These are phyloP conservation scores for Anguilla megastoma DNA, from an alignment of 2,797 vertebrate species.

Conservation along the genomic window DNA sequence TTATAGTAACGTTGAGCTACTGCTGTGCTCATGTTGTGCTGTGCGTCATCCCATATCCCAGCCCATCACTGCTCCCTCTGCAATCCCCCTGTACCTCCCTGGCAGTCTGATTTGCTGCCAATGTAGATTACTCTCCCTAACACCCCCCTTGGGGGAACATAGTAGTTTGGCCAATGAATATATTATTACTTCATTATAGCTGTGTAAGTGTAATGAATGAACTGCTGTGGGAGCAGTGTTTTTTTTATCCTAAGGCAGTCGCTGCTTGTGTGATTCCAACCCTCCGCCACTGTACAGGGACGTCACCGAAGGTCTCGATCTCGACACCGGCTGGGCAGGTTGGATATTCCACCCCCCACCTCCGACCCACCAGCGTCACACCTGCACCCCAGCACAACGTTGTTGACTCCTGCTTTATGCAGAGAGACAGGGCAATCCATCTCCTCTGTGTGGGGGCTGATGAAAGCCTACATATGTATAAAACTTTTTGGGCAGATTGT, in stretches of 20 bases:
- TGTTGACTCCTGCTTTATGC: slow-evolving; percentile 54
- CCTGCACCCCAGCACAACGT: background rate
- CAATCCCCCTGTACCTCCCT: background rate
- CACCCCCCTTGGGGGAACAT: background rate
- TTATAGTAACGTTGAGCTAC: background rate
- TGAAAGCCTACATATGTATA: slow-evolving; percentile 72
- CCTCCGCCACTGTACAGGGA: background rate
- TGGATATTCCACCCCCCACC: background rate
- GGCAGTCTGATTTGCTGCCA: background rate
- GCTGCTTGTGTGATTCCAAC: background rate
- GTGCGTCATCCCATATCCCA: background rate
- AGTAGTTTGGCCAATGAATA: slow-evolving; percentile 38
- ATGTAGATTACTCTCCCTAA: background rate
- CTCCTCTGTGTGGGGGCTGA: slow-evolving; percentile 69
- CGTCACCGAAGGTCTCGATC: background rate
- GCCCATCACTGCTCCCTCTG: background rate
- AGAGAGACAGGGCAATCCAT: slow-evolving; percentile 74
- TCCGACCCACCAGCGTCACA: too few species aligned
- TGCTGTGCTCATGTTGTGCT: background rate
- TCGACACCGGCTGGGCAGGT: too few species aligned
- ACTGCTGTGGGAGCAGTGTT: slow-evolving; percentile 23
- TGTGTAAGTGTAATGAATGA: slow-evolving; percentile 54
- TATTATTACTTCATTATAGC: slow-evolving; percentile 55
- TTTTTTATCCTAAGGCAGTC: slow-evolving; percentile 1
- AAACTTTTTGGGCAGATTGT: slow-evolving; percentile 62